Evolutionary conservation across 2,888 invertebrate genomes (phyloP).

Genomic region (Drosophila merina): DNA sequence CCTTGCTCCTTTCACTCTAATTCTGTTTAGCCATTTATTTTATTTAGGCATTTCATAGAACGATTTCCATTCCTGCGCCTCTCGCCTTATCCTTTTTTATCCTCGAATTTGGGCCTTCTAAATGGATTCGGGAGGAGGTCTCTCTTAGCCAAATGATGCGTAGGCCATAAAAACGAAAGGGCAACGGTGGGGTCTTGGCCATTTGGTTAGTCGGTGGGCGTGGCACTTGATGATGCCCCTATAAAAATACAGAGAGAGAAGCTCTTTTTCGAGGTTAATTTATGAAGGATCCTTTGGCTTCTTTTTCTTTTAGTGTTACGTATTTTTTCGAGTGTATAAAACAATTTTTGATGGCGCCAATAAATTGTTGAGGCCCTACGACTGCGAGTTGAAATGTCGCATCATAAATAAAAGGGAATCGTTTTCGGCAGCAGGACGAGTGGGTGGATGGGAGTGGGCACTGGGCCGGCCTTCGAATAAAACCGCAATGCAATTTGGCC

Average conservation of each 20-base stretch:
- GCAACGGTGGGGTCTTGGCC: slow-evolving; percentile 30
- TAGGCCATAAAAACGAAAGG: slow-evolving; percentile 64
- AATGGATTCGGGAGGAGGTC: slow-evolving; percentile 36
- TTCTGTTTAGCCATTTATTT: slow-evolving; percentile 78
- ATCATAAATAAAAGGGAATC: slow-evolving; percentile 66
- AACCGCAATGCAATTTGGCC: slow-evolving; percentile 82
- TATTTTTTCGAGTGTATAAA: slow-evolving; percentile 20
- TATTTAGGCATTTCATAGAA: slow-evolving; percentile 69
- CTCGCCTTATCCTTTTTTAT: slow-evolving; percentile 2
- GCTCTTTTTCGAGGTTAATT: too few relatives aligned
- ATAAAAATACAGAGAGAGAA: slow-evolving; percentile 21
- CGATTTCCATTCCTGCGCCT: slow-evolving; percentile 38
- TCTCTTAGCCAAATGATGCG: slow-evolving; percentile 72
- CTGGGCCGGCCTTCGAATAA: slow-evolving; percentile 62
- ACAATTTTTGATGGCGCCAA: slow-evolving; percentile 72
- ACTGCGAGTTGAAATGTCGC: slow-evolving; percentile 71
- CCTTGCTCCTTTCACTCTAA: slow-evolving; percentile 63
- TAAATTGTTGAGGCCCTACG: slow-evolving; percentile 60
- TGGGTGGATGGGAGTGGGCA: background rate
- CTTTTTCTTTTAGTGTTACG: too few relatives aligned
- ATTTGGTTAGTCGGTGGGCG: slow-evolving; percentile 47
- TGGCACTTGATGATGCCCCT: slow-evolving; percentile 17
- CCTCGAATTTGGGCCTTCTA: slow-evolving; percentile 14
- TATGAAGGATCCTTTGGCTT: too few relatives aligned
- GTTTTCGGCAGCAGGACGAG: slow-evolving; percentile 15